Conservation (phyloP, 2,888 invertebrate species). For the Agelastica alni region DNA sequence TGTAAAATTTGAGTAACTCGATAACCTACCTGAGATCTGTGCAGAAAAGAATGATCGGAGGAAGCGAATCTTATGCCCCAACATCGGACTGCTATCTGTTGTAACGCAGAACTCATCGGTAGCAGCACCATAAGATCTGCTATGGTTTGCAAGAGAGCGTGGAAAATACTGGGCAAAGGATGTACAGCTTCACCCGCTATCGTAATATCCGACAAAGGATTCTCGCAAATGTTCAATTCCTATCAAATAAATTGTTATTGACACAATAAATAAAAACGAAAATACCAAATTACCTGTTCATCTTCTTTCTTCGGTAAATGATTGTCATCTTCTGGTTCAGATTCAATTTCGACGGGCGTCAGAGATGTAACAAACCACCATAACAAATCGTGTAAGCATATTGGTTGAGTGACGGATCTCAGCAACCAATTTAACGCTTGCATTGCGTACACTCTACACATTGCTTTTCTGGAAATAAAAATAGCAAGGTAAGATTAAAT, state of each 20-base stretch:
- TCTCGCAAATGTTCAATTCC: slow-evolving; percentile 70
- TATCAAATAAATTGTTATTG: slow-evolving; percentile 41
- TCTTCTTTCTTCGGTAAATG: slow-evolving; percentile 53
- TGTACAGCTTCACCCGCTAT: slow-evolving; percentile 73
- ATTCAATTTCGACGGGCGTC: slow-evolving; percentile 61
- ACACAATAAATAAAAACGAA: no score
- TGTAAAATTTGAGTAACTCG: slow-evolving; percentile 61
- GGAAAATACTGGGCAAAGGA: slow-evolving; percentile 68
- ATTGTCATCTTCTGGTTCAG: slow-evolving; percentile 63
- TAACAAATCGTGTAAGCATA: slow-evolving; percentile 90
- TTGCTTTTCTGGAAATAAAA: slow-evolving; percentile 66
- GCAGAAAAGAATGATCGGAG: slow-evolving; percentile 89
- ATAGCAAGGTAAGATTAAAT: no score
- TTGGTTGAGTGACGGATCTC: slow-evolving; percentile 87
- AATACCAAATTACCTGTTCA: slow-evolving; percentile 51
- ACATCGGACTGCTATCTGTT: slow-evolving; percentile 90
- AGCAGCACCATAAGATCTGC: slow-evolving; percentile 89
- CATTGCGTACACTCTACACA: slow-evolving; percentile 84
- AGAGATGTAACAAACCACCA: slow-evolving; percentile 96
- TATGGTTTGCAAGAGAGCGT: slow-evolving; percentile 86
- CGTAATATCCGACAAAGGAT: slow-evolving; percentile 78
- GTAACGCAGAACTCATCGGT: slow-evolving; percentile 84
- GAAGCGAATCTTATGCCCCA: slow-evolving; percentile 90
- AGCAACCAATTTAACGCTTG: slow-evolving; percentile 96
- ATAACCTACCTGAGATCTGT: slow-evolving; percentile 59